phyloP scores from a whole-genome alignment of 1,140 invertebrate species.

The Dendrolimus kikuchii region DNA sequence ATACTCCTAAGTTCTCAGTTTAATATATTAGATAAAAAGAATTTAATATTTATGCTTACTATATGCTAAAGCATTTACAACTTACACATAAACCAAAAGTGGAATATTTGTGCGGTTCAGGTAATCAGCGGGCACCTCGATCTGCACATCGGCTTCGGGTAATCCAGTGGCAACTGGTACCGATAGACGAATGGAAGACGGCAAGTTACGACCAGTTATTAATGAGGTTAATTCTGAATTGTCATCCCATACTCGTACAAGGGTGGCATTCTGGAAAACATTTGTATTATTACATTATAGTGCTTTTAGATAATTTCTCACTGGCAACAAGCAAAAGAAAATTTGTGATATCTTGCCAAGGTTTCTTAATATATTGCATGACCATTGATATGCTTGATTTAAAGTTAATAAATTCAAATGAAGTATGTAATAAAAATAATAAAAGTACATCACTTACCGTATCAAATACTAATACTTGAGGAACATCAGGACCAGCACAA shows the following conservation, averaged over 20 bases:
- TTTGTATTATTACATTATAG: no score
- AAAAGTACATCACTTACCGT: constrained; percentile 31
- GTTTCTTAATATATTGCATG: no score
- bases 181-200: constrained; percentile 73
- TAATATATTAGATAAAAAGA: no score
- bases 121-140: constrained; percentile 83
- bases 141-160: constrained; percentile 76
- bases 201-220: constrained; percentile 73
- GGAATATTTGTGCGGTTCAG: constrained; percentile 84
- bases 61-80: constrained; percentile 14
- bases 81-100: constrained; percentile 87
- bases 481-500: constrained; percentile 77
- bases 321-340: no score
- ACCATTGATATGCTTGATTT: no score
- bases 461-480: constrained; percentile 55
- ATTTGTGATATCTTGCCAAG: no score
- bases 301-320: no score
- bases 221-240: constrained; percentile 72
- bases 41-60: no score
- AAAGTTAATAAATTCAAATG: constrained; percentile 7
- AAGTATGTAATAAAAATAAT: constrained; percentile 2
- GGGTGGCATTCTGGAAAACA: constrained; percentile 42
- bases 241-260: constrained; percentile 73
- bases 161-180: constrained; percentile 75
- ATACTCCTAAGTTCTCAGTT: no score